Evolutionary conservation across 2,888 invertebrate species (phyloP).

Genomic region (Campoletis raptor): DNA sequence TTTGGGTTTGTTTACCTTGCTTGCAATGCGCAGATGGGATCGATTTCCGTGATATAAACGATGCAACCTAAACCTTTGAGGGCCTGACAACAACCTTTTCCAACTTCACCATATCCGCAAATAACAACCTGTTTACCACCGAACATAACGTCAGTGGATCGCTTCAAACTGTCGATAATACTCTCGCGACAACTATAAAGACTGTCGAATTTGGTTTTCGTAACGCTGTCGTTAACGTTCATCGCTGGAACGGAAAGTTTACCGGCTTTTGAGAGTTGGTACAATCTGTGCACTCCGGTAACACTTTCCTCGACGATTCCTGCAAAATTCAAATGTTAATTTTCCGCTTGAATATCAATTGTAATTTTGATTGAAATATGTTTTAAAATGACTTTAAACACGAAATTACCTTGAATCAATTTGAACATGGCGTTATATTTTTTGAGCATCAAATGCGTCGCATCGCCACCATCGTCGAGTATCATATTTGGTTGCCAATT

Average conservation of each 20-base stretch:
- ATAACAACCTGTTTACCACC: conserved; percentile 98
- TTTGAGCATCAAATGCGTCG: conserved; percentile 98
- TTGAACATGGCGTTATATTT: conserved; percentile 97
- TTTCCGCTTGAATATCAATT: background rate
- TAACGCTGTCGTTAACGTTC: conserved; percentile 99
- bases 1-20: conserved; percentile 88
- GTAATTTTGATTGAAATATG: background rate
- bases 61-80: conserved; percentile 97
- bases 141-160: conserved; percentile 98
- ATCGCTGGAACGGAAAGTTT: conserved; percentile 98
- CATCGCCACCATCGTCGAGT: conserved; percentile 98
- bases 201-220: conserved; percentile 99
- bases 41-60: conserved; percentile 97
- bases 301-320: conserved; percentile 99
- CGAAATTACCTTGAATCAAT: conserved; percentile 91
- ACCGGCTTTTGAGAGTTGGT: conserved; percentile 97
- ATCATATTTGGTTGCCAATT: conserved; percentile 99
- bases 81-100: conserved; percentile 98
- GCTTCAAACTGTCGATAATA: conserved; percentile 94
- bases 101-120: conserved; percentile 99
- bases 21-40: conserved; percentile 98
- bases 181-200: conserved; percentile 98
- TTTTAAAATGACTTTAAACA: background rate
- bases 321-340: conserved; percentile 79
- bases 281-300: conserved; percentile 98